Base-by-base conservation (phyloP, 2,113 vertebrate genomes). In the Ellobius talpinus region DNA sequence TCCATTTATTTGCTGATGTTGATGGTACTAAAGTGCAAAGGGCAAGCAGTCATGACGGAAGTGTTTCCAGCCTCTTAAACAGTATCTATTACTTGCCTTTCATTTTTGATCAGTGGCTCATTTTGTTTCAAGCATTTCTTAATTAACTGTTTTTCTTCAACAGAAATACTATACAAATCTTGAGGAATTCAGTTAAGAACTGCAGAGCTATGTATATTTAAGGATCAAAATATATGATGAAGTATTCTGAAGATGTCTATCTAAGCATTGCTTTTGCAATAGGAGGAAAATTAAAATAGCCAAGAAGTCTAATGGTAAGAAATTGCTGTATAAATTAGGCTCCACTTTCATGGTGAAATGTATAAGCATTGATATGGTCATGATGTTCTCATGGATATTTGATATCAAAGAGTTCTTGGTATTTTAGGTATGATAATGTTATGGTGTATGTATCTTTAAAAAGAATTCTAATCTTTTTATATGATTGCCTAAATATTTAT, bases 401-500 rank as follows among this genome's bases (percentile, higher is more conserved):
- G 47, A 74, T 77, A 91, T 29, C 79, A 70, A 93, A 81, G 50
- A 77, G 63, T 77, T 45, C 33, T 61, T 65, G 33, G 4, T n/a
- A 65, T 66, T 91, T 93, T 39, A 76, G 74, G 68, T 76, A 68
- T 61, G 13, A 77, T 76, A 55, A 73, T 82, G 33, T 88, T 55
- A 76, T 47, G 65, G 33, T 93, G 12, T 17, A 23, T 87, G 74
- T 36, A 4, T 26, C 68, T 81, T 91, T 61, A 39, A 73, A 87
- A 79, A 87, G 74, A 87, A 23, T 70, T 26, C 23, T 73, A 70
- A 26, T 17, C 58, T 85, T 96, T 52, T 94, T 42, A 61, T 74
- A 87, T 29, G 45, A 77, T 42, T 88, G 2, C 84, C 82, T 82
- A 72, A 85, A 63, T 85, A 86, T 93, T 89, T 90, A 79, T 4